phyloP scores from a whole-genome alignment of 2,113 vertebrate genomes.

The Seriola quinqueradiata region DNA sequence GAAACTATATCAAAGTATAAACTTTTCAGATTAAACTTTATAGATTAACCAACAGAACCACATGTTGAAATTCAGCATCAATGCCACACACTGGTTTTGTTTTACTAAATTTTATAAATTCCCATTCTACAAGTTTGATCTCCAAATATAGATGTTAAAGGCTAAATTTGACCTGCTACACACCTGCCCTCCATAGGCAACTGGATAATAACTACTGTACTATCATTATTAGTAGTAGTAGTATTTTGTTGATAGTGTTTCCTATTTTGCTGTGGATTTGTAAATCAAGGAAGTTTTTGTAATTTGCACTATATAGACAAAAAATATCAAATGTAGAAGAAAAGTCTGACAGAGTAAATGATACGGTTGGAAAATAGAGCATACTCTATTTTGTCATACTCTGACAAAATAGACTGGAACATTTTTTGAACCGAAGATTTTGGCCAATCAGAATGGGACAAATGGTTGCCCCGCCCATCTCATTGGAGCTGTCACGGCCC shows the following conservation, averaged over 20 bases:
- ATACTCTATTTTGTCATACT: too few relatives aligned
- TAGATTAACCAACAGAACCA: too few relatives aligned
- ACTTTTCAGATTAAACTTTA: background rate
- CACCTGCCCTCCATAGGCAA: background rate
- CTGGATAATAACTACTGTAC: background rate
- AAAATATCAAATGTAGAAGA: background rate
- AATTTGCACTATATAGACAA: background rate
- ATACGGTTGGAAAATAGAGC: too few relatives aligned
- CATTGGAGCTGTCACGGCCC: background rate
- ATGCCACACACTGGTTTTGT: too few relatives aligned
- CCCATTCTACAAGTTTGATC: background rate
- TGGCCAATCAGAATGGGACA: slow-evolving; percentile 36
- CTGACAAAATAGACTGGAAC: background rate
- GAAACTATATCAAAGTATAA: background rate
- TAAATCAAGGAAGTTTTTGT: background rate
- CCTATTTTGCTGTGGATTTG: background rate
- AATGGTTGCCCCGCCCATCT: slow-evolving; percentile 12
- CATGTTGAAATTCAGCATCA: too few relatives aligned
- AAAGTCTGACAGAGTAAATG: background rate
- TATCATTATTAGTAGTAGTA: background rate
- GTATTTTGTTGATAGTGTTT: background rate
- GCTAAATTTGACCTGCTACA: background rate
- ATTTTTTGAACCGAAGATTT: background rate
- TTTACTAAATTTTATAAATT: too few relatives aligned
- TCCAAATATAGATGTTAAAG: background rate